Percentiles rank a stretch among this genome's conserved stretches.
Conservation (phyloP, 1,140 invertebrate genomes). For the Tetramorium parvispinum region DNA sequence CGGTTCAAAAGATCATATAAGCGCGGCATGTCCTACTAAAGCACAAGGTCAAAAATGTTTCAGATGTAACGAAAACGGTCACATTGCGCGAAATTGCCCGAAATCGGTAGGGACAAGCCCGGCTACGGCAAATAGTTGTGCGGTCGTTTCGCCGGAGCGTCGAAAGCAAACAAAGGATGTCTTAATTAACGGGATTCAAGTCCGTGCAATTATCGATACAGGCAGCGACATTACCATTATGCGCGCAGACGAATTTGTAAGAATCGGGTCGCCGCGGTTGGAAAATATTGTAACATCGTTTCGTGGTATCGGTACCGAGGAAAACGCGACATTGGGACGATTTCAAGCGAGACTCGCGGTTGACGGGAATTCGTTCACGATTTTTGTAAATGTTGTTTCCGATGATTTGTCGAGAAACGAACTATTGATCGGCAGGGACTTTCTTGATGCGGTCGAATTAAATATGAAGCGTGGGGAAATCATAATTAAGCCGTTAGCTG, state of each 20-base stretch:
- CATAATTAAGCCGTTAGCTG: neutral
- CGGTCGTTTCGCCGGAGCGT: no score
- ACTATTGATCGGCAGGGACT: neutral
- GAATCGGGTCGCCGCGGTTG: neutral
- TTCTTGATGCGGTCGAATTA: neutral
- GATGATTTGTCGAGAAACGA: neutral
- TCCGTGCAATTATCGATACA: neutral
- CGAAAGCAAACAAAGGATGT: neutral
- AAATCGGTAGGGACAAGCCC: no score
- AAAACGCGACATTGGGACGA: neutral
- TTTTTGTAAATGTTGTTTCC: neutral
- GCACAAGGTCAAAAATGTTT: neutral
- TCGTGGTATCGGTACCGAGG: neutral
- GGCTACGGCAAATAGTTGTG: neutral
- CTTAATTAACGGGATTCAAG: neutral
- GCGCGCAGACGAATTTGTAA: neutral
- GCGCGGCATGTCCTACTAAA: neutral
- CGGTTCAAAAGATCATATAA: neutral
- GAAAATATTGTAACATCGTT: neutral
- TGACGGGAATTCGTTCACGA: neutral
- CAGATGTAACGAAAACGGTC: neutral
- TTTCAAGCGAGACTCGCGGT: neutral
- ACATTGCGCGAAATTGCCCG: neutral
- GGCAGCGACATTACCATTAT: neutral
- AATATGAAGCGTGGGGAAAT: neutral